A percentile compares a stretch with the other conserved stretches of the same genome.
Evolutionary conservation across 2,797 vertebrate genomes (phyloP).

Genomic region (Spinus pinus): DNA sequence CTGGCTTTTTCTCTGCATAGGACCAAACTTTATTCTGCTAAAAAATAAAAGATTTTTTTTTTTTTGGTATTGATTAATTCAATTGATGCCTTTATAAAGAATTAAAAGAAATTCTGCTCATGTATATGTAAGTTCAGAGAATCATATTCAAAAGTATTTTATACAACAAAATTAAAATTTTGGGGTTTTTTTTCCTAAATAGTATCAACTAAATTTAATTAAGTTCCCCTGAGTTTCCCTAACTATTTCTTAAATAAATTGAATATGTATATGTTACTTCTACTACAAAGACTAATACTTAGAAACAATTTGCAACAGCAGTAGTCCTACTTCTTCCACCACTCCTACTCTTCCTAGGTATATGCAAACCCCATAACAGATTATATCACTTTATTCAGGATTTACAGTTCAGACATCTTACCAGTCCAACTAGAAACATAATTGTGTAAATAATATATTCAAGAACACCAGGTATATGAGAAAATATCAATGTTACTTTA

Average conservation of each 20-base stretch:
- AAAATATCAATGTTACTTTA: neutral
- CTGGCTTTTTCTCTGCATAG: fast-evolving
- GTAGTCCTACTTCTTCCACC: neutral
- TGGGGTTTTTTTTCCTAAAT: neutral
- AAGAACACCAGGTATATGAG: neutral
- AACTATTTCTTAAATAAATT: neutral
- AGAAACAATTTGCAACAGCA: neutral
- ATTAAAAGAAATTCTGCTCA: neutral
- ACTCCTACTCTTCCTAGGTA: neutral
- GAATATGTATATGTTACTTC: neutral
- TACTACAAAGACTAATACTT: neutral
- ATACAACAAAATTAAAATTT: neutral
- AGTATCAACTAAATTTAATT: neutral
- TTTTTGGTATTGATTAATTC: neutral
- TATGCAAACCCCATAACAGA: neutral
- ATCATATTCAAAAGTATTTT: neutral
- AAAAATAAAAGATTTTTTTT: neutral
- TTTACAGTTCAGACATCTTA: neutral
- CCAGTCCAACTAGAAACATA: neutral
- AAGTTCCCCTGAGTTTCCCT: neutral
- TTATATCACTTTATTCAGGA: neutral
- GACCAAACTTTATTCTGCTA: neutral
- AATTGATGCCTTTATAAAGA: neutral
- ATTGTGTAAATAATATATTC: neutral
- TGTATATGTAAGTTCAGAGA: neutral